Evolutionary conservation across 2,113 vertebrate species (phyloP).

Genomic region (Rallus limicola): DNA sequence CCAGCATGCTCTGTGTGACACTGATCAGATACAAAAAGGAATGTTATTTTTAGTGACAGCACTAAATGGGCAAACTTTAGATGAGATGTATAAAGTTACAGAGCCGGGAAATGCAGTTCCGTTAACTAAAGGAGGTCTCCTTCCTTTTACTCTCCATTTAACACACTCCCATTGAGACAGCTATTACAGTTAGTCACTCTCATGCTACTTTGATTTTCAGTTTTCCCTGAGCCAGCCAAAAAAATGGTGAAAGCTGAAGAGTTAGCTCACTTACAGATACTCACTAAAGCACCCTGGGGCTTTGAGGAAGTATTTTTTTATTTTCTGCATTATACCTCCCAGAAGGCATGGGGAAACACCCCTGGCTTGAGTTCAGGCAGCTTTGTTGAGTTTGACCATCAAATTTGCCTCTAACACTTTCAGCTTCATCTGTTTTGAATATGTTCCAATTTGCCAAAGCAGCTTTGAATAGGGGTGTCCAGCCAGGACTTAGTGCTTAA

Average conservation of each 20-base stretch:
- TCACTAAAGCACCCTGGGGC: background rate
- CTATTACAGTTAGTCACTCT: background rate
- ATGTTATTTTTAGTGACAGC: conserved; percentile 3
- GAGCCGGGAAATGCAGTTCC: background rate
- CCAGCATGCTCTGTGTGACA: background rate
- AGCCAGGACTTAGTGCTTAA: background rate
- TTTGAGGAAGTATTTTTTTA: background rate
- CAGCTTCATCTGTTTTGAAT: background rate
- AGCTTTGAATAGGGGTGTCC: background rate
- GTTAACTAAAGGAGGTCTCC: background rate
- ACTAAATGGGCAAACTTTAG: background rate
- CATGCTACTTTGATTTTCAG: background rate
- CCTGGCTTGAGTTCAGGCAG: background rate
- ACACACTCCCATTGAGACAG: background rate
- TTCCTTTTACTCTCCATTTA: background rate
- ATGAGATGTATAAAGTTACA: background rate
- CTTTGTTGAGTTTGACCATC: background rate
- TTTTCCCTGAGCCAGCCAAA: background rate
- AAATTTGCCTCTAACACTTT: background rate
- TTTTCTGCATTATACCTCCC: background rate
- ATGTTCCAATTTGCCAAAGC: background rate
- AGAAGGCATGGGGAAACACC: background rate
- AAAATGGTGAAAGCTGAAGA: background rate
- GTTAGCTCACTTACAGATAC: background rate
- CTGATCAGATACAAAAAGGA: background rate